phyloP scores from a whole-genome alignment of 2,797 vertebrate species.

The Trematomus bernacchii region DNA sequence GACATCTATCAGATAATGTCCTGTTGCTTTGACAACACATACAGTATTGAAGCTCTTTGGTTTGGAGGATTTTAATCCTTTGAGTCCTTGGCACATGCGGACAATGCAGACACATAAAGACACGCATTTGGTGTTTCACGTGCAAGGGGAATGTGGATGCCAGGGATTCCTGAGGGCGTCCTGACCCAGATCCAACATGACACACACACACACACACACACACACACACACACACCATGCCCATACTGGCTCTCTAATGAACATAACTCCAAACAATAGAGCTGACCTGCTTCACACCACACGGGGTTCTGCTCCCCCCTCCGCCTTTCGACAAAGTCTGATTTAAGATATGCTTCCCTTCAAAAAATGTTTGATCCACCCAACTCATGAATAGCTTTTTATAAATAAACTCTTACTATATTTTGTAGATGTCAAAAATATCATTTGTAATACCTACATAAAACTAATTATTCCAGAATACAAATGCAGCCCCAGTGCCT shows the following conservation, averaged over 20 bases:
- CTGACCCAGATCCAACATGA: constrained; percentile 74
- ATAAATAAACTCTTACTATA: too few species aligned
- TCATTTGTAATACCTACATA: not conserved
- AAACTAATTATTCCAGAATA: not conserved
- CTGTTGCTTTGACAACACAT: constrained; percentile 3
- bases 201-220: too few species aligned
- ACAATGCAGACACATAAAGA: constrained; percentile 28
- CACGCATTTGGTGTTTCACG: constrained; percentile 35
- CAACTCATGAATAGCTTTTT: not conserved
- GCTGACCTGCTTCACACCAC: constrained; percentile 59
- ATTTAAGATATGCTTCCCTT: not conserved
- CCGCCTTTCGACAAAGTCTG: not conserved
- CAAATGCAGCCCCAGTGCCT: not conserved
- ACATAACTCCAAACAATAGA: constrained; percentile 33
- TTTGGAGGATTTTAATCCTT: constrained; percentile 17
- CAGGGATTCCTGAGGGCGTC: constrained; percentile 75
- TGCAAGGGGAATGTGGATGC: constrained; percentile 60
- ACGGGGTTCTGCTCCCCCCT: not conserved
- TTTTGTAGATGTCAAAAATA: not conserved
- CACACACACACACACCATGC: not conserved
- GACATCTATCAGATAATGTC: not conserved
- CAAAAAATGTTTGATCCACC: too few species aligned
- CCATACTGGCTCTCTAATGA: constrained; percentile 13
- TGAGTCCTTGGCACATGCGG: constrained; percentile 9
- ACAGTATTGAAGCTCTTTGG: constrained; percentile 11